Evolutionary conservation across 2,888 invertebrate species (phyloP), one percentile per base, ranked within the genome.

Genomic region (Onthophagus sagittarius): DNA sequence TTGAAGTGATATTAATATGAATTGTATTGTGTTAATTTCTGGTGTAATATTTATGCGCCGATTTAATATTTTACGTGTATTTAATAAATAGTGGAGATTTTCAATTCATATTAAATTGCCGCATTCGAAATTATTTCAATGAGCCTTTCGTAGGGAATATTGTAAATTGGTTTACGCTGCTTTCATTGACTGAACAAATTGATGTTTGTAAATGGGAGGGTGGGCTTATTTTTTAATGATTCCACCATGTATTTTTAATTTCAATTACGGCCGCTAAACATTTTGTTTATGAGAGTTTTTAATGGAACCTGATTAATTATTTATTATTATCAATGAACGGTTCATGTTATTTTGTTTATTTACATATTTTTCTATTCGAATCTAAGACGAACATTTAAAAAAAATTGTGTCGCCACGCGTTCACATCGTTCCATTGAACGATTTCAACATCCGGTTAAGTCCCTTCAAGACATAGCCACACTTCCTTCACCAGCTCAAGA

Each of bases 401-500:
- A n/a, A n/a, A n/a, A n/a, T n/a, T n/a, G n/a, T n/a, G n/a, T n/a
- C 64, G 6, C 39, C 39, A 53, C 39, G 11, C 39, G 39, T 53
- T 53, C 23, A 3, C 23, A 23, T 23, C 39, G 39, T 53, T 53
- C 39, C 39, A 53, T 11, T 53, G 39, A 11, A 53, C 6, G 39
- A 53, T 53, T 53, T 53, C 9, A 64, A 15, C 23, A 64, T 64
- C 23, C 23, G 15, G 23, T 64, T 64, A 23, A 11, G 64, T n/a
- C 15, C 64, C 23, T 15, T 64, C 64, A 64, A 64, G 64, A 64
- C 7, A 23, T n/a, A 11, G 7, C 9, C 11, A 64, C 23, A 64
- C 64, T 64, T 64, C 15, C 23, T 64, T 64, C 64, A 69, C 3
- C 23, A 69, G 23, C 23, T 32, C 70, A 32, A 70, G 23, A 64